These are phyloP conservation scores for Euborellia annulipes DNA, from an alignment of 1,140 invertebrate genomes.

Conservation along the genomic window DNA sequence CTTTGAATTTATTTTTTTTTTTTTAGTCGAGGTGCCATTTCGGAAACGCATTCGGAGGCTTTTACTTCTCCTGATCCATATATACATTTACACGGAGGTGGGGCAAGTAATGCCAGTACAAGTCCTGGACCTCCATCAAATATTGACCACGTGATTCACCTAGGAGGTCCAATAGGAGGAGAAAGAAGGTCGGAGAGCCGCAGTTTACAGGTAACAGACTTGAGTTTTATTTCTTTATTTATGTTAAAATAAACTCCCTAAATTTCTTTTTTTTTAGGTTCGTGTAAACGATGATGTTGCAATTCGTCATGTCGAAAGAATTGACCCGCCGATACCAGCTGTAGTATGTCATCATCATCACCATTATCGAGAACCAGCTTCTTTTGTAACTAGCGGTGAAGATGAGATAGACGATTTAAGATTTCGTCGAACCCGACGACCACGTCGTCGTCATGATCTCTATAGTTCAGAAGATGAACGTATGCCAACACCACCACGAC, in stretches of 20 bases:
- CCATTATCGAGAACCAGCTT: no score
- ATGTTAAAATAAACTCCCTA: no score
- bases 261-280: not conserved
- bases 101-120: not conserved
- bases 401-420: not conserved
- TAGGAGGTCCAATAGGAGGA: no score
- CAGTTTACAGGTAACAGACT: no score
- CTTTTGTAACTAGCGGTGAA: slow-evolving; percentile 1
- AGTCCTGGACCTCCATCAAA: not conserved
- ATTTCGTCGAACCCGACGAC: not conserved
- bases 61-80: slow-evolving; percentile 1
- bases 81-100: not conserved
- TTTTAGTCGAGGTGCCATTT: slow-evolving; percentile 1
- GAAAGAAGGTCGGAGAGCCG: no score
- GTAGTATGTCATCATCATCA: slow-evolving; percentile 4
- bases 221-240: no score
- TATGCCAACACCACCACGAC: no score
- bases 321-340: slow-evolving; percentile 1
- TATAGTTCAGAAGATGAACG: no score
- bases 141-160: no score
- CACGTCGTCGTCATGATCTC: not conserved
- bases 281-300: slow-evolving; percentile 12
- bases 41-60: slow-evolving; percentile 7
- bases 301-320: slow-evolving; percentile 13
- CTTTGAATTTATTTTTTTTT: no score